Evolutionary conservation across 2,113 vertebrate genomes (phyloP), one percentile per base, ranked within the genome.

Genomic region (Vulpes vulpes): DNA sequence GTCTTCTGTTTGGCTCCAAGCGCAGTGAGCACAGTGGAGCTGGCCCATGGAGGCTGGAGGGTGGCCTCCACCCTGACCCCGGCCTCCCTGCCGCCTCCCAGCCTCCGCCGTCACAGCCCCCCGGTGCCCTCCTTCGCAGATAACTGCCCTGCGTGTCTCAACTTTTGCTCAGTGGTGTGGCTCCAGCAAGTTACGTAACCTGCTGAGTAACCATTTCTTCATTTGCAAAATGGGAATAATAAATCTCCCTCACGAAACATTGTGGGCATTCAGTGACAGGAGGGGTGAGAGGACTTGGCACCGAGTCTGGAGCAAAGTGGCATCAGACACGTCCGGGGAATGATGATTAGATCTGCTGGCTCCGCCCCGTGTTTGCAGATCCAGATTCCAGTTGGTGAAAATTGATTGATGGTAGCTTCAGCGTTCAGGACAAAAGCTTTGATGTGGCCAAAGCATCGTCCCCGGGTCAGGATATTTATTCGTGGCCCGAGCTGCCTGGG

Each of bases 41-140:
- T 8, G 71, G 62, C 4, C 85, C 10, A 1, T 9, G 27, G 25
- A 22, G 64, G 5, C 57, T 1, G 17, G 1, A 9, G 60, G 74
- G 19, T 51, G 74, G 74, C 43, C 74, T 17, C 7, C 15, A 0
- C 16, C 25, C 74, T 23, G 23, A 27, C 74, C 23, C 43, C 3
- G 43, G 25, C 14, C 59, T 64, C 32, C 20, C 22, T 3, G 7
- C 23, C 3, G 16, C 74, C 4, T n/a, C 20, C 17, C 16, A 16
- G 27, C 71, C 67, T 59, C 15, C 0, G 0, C 38, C 23, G 62
- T 0, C 62, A 0, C 15, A 0, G 14, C 71, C 38, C 11, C 65
- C 51, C 1, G 19, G 19, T 19, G 11, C 38, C 73, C 38, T 15
- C 19, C 9, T 5, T 67, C 22, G 0, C 43, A 0, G 35, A 60